Percentiles rank a stretch among this genome's conserved stretches.
phyloP scores from a whole-genome alignment of 2,888 invertebrate genomes.

The Epicampocera succincta region DNA sequence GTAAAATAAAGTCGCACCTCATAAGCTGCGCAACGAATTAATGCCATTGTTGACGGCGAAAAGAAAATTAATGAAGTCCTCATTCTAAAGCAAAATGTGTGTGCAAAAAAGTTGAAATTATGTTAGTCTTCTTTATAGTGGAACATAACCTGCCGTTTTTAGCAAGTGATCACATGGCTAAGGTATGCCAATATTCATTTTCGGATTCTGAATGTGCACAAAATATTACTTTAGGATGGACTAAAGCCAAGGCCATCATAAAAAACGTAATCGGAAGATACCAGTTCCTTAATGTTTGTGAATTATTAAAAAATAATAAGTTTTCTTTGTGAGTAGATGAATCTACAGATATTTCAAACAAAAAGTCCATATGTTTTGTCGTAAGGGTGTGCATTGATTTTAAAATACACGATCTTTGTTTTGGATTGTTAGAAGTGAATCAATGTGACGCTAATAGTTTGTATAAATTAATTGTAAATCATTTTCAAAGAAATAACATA shows the following conservation, averaged over 20 bases:
- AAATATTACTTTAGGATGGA: neutral
- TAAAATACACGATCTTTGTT: constrained; percentile 32
- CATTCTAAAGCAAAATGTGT: too few species aligned
- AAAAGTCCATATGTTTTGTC: neutral
- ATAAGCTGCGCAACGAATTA: too few species aligned
- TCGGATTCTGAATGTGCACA: neutral
- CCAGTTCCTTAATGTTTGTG: neutral
- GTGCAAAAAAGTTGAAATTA: constrained; percentile 1
- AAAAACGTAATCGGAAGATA: neutral
- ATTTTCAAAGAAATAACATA: constrained; percentile 70
- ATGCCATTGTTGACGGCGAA: too few species aligned
- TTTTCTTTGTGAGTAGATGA: constrained; percentile 19
- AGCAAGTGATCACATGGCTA: constrained; percentile 1
- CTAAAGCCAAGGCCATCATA: too few species aligned
- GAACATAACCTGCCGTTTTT: constrained; percentile 27
- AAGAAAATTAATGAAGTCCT: too few species aligned
- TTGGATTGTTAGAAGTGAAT: constrained; percentile 8
- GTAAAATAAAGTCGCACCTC: too few species aligned
- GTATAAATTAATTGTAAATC: constrained; percentile 3
- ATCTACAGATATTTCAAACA: neutral
- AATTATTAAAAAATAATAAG: neutral
- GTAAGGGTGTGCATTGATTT: constrained; percentile 28
- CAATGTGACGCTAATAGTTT: neutral
- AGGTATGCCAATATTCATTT: neutral
- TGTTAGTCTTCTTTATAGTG: constrained; percentile 3